A percentile compares a stretch with the other conserved stretches of the same genome.
These are phyloP conservation scores for Blennius ocellaris DNA, from an alignment of 2,113 vertebrate species.

Conservation along the genomic window DNA sequence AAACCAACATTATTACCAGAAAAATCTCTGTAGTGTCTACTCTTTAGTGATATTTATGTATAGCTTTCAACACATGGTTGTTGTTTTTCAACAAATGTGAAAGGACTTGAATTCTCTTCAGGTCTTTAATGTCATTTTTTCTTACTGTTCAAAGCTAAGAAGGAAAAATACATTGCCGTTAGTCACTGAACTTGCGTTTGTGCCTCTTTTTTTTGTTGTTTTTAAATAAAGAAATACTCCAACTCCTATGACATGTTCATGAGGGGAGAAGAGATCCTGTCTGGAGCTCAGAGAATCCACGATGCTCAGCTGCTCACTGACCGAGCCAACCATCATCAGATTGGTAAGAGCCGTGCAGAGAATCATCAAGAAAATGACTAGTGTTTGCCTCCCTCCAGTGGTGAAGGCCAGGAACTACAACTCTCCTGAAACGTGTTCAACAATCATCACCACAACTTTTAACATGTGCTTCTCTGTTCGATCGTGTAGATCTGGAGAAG, in stretches of 20 bases:
- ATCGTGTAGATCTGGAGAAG: conserved; percentile 93
- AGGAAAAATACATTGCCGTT: no score
- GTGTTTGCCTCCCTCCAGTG: conserved; percentile 57
- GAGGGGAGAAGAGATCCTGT: conserved; percentile 98
- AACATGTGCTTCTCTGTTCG: not conserved
- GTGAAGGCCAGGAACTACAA: not conserved
- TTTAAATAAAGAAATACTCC: conserved; percentile 89
- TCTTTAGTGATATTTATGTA: no score
- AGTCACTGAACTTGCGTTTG: not conserved
- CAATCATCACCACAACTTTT: not conserved
- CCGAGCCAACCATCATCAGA: conserved; percentile 91
- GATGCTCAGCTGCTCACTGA: conserved; percentile 94
- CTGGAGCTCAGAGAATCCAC: conserved; percentile 97
- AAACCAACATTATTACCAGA: no score
- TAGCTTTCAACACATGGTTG: no score
- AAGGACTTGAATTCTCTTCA: not conserved
- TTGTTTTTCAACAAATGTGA: no score
- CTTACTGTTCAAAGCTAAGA: not conserved
- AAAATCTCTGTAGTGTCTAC: no score
- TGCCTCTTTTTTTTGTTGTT: not conserved
- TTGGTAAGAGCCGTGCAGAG: conserved; percentile 83
- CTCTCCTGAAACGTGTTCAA: no score
- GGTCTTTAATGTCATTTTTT: not conserved
- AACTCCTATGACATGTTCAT: conserved; percentile 99
- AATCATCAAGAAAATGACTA: not conserved